A percentile compares a stretch with the other conserved stretches of the same genome.
phyloP scores from a whole-genome alignment of 1,140 invertebrate genomes.

The Caenorhabditis briggsae region DNA sequence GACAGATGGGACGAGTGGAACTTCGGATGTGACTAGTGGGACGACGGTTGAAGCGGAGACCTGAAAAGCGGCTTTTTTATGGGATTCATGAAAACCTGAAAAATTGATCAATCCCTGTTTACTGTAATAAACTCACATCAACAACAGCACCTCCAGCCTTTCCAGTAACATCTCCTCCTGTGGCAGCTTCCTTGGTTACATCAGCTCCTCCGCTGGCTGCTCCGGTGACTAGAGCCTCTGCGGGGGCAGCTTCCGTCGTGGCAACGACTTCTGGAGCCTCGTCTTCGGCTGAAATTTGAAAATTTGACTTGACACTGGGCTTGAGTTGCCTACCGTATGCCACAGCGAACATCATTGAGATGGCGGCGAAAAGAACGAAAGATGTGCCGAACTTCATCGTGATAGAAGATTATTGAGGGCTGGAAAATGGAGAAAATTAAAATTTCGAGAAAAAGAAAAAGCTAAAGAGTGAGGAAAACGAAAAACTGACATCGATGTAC shows the following conservation, averaged over 20 bases:
- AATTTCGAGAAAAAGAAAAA: neutral
- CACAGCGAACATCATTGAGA: conserved; percentile 19
- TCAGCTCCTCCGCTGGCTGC: conserved; percentile 5
- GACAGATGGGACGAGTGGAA: conserved; percentile 3
- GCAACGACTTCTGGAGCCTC: neutral
- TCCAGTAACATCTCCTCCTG: neutral
- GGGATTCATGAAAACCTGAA: too few relatives aligned
- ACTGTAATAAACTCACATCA: neutral
- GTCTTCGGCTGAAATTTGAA: conserved; percentile 2
- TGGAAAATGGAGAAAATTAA: neutral
- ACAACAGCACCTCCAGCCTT: conserved; percentile 28
- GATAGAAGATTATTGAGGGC: conserved; percentile 10
- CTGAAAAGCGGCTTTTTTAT: neutral
- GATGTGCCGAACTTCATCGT: conserved; percentile 45
- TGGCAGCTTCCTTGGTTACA: neutral
- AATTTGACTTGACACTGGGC: neutral
- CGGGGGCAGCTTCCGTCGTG: neutral
- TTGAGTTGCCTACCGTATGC: neutral
- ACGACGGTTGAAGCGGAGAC: neutral
- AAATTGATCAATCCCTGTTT: neutral
- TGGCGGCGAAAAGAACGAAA: conserved; percentile 13
- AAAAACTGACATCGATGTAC: conserved; percentile 9
- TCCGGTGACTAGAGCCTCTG: conserved; percentile 1
- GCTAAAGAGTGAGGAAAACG: neutral
- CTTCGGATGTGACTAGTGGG: conserved; percentile 10